Percentiles rank a stretch among this genome's conserved stretches.
These are phyloP conservation scores for Sialia sialis DNA, from an alignment of 2,113 vertebrate species.

Conservation along the genomic window DNA sequence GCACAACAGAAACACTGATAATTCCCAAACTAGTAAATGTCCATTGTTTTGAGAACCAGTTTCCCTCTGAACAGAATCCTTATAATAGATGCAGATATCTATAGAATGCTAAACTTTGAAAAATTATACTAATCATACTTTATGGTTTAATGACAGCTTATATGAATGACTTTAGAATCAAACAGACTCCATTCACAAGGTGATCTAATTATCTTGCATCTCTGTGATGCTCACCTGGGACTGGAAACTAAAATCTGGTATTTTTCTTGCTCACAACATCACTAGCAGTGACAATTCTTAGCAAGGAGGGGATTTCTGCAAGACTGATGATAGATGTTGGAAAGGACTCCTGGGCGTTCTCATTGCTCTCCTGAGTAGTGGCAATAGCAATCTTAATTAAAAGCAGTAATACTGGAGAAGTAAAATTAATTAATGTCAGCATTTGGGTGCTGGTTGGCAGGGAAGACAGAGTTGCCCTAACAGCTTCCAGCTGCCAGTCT, in stretches of 20 bases:
- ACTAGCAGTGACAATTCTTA: neutral
- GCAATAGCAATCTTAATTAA: neutral
- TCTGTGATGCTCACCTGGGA: neutral
- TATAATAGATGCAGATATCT: neutral
- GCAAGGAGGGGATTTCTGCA: neutral
- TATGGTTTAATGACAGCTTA: neutral
- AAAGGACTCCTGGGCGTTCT: neutral
- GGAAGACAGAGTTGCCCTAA: neutral
- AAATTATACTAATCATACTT: neutral
- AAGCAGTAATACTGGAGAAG: neutral
- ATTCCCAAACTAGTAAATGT: neutral
- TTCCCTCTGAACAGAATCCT: neutral
- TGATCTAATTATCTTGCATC: neutral
- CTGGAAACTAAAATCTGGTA: neutral
- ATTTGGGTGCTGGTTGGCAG: neutral
- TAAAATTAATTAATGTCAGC: neutral
- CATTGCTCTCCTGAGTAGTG: neutral
- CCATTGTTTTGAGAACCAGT: neutral
- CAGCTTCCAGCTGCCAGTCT: neutral
- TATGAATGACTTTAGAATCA: neutral
- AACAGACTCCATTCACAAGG: neutral
- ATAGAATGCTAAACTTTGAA: neutral
- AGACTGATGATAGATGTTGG: neutral
- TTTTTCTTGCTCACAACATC: neutral
- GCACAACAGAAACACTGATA: neutral